phyloP scores from a whole-genome alignment of 2,113 vertebrate genomes.

The Tyto alba region DNA sequence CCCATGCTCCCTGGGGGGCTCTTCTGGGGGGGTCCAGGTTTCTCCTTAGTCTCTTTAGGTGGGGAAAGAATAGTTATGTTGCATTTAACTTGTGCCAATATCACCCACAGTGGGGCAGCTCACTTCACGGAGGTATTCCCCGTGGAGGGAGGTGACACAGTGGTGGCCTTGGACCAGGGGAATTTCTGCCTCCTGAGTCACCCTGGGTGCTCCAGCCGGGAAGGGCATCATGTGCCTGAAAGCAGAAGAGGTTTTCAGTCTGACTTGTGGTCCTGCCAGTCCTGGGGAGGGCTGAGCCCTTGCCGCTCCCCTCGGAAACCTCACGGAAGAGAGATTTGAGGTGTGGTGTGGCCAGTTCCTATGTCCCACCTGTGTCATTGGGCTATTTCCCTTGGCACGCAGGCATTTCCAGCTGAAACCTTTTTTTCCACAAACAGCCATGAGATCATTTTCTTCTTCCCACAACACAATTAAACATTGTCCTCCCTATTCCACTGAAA shows the following conservation, averaged over 20 bases:
- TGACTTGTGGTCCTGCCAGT: fast-evolving
- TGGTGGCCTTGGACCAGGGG: neutral
- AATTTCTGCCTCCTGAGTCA: neutral
- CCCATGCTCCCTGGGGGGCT: fast-evolving
- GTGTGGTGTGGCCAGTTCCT: fast-evolving
- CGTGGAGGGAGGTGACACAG: fast-evolving
- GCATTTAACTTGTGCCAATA: fast-evolving
- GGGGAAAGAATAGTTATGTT: fast-evolving
- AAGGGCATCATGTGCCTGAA: neutral
- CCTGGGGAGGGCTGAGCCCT: neutral
- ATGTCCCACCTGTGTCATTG: fast-evolving
- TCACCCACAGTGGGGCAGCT: neutral
- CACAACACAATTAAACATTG: neutral
- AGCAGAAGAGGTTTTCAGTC: neutral
- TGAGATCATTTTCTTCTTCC: neutral
- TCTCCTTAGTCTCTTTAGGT: fast-evolving
- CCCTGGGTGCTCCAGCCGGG: neutral
- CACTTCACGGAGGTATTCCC: fast-evolving
- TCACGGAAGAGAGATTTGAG: neutral
- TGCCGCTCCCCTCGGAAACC: fast-evolving
- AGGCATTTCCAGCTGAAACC: neutral
- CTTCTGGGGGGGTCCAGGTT: neutral
- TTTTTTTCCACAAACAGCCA: neutral
- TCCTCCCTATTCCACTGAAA: neutral
- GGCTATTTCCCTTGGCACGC: neutral